Evolutionary conservation across 2,888 invertebrate species (phyloP), one percentile per base, ranked within the genome.

Genomic region (Palloptera scutellata): DNA sequence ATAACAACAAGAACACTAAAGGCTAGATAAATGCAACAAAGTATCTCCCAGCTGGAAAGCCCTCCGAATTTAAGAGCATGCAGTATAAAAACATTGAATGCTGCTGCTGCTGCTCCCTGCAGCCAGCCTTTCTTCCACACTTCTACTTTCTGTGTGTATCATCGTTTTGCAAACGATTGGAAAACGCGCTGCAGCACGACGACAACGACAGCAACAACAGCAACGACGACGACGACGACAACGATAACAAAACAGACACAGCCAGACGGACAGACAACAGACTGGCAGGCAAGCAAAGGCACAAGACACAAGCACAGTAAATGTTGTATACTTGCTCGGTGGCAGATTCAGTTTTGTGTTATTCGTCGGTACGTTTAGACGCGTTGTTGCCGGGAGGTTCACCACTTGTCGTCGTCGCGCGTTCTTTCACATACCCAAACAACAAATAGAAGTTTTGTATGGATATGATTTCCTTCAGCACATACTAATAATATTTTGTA

Each of bases 281-380:
- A 30, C 30, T 30, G 30, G 30, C 30, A 30, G 30, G 30, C 30
- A 30, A 30, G 30, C 6, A 30, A 30, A 30, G 30, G 30, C 30
- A 30, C 30, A 30, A 4, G 6, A 6, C 30, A 30, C 30, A 30
- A 6, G 61, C 67, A 67, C n/a, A 58, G 62, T 63, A 43, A 40
- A 53, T 41, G 43, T 63, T 45, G 53, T 55, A 48, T 60, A 66
- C 55, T 62, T 64, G 64, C 66, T 68, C 66, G 61, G 66, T 68
- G 70, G 48, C 53, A 66, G 61, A 77, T 77, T 77, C 75, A 83
- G 83, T 83, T 82, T 81, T 81, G 75, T 82, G 79, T 79, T 78
- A 78, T 78, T 80, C 81, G 78, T 83, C 82, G 83, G 81, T 80
- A 76, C 78, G 81, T 80, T 78, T 79, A 77, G 83, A 82, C 81